These are phyloP conservation scores for Bibio marci DNA, from an alignment of 2,888 invertebrate genomes.

Conservation along the genomic window DNA sequence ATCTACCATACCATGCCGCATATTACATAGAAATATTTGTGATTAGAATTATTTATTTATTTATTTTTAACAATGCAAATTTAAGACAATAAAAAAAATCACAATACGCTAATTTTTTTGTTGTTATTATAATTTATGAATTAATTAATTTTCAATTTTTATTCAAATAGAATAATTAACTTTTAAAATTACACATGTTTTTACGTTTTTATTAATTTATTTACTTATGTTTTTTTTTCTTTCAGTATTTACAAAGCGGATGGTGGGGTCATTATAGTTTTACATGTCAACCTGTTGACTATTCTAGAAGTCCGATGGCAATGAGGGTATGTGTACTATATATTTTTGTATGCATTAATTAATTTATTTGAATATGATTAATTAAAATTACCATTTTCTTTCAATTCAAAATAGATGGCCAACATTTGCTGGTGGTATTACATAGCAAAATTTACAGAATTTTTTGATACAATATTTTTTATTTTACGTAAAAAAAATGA, in stretches of 20 bases:
- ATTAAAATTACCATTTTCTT: slow-evolving; percentile 10
- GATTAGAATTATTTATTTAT: too few species aligned
- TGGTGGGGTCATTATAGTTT: slow-evolving; percentile 70
- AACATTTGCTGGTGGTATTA: slow-evolving; percentile 93
- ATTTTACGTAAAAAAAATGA: slow-evolving; percentile 85
- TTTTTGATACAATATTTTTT: slow-evolving; percentile 93
- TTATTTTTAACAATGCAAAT: too few species aligned
- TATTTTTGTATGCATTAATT: neutral
- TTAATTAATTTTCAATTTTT: too few species aligned
- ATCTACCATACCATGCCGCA: too few species aligned
- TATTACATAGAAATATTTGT: too few species aligned
- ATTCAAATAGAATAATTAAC: too few species aligned
- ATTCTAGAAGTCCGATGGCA: slow-evolving; percentile 52
- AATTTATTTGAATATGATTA: slow-evolving; percentile 1
- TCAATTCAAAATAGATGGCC: slow-evolving; percentile 51
- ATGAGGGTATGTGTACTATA: slow-evolving; percentile 37
- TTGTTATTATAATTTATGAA: too few species aligned
- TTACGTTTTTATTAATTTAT: too few species aligned
- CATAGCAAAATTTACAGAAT: slow-evolving; percentile 92
- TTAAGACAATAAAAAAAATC: too few species aligned
- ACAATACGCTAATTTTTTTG: too few species aligned
- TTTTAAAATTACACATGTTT: too few species aligned
- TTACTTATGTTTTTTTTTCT: slow-evolving; percentile 9
- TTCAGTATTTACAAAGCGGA: slow-evolving; percentile 45
- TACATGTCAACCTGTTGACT: slow-evolving; percentile 77